Percentiles rank a stretch among this genome's conserved stretches.
These are phyloP conservation scores for Trichopoda pennipes DNA, from an alignment of 2,888 invertebrate species.

Conservation along the genomic window DNA sequence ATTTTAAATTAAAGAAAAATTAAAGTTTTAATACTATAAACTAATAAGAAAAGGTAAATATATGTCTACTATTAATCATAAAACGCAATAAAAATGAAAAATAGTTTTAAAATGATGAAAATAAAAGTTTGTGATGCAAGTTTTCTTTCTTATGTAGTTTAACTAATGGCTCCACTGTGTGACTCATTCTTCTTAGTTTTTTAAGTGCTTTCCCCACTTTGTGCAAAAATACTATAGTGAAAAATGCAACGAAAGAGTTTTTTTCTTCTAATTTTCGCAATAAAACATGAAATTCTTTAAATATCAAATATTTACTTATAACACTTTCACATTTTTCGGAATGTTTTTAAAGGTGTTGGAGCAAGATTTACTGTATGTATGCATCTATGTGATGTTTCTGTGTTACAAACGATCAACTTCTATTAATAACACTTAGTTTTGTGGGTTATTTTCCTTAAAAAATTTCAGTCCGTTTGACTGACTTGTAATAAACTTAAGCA, in stretches of 20 bases:
- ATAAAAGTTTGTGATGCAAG: constrained; percentile 8
- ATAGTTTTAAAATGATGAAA: neutral
- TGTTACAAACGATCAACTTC: no score
- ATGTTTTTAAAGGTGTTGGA: no score
- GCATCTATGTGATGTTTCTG: no score
- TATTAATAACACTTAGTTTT: no score
- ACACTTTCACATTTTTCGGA: no score
- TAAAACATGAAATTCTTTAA: no score
- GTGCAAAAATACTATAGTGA: neutral
- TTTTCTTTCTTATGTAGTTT: neutral
- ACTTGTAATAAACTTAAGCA: no score
- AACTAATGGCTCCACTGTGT: constrained; percentile 22
- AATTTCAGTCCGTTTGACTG: no score
- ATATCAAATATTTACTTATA: no score
- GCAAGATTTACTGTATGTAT: no score
- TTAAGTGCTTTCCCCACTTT: constrained; percentile 26
- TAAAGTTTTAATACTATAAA: neutral
- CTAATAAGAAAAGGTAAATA: constrained; percentile 42
- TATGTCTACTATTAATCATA: neutral
- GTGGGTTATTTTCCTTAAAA: no score
- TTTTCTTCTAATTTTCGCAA: neutral
- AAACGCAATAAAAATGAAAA: neutral
- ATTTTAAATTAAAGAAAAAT: neutral
- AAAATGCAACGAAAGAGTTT: neutral
- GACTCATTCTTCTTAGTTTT: constrained; percentile 46